A percentile compares a stretch with the other conserved stretches of the same genome.
phyloP scores from a whole-genome alignment of 2,113 vertebrate species.

The Strix aluco region DNA sequence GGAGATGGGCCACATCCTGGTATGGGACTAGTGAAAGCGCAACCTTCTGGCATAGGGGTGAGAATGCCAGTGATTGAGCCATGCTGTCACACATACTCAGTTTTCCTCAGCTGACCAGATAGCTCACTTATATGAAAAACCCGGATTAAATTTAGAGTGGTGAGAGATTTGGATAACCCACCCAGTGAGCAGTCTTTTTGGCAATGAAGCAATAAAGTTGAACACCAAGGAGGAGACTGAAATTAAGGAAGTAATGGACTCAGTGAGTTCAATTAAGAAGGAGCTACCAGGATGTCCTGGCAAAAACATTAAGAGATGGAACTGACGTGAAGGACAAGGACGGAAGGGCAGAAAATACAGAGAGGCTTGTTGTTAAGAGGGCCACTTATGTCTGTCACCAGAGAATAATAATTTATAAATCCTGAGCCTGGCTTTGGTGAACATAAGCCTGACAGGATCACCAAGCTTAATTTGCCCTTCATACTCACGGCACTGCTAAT shows the following conservation, averaged over 20 bases:
- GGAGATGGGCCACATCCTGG: background rate
- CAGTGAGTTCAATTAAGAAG: background rate
- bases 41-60: background rate
- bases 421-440: background rate
- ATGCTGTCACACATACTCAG: background rate
- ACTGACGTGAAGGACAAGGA: background rate
- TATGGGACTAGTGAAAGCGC: background rate
- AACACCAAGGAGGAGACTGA: background rate
- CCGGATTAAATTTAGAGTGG: background rate
- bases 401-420: constrained; percentile 27
- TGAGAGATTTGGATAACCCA: background rate
- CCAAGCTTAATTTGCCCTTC: background rate
- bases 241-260: background rate
- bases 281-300: background rate
- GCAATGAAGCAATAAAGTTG: background rate
- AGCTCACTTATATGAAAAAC: background rate
- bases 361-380: background rate
- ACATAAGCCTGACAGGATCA: background rate
- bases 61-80: background rate
- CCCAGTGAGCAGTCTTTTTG: background rate
- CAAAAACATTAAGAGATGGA: background rate
- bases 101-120: background rate
- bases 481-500: background rate
- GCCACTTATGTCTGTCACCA: background rate
- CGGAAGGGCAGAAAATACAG: background rate